Evolutionary conservation across 2,113 vertebrate species (phyloP), one percentile per base, ranked within the genome.

Genomic region (Donacobius atricapilla): DNA sequence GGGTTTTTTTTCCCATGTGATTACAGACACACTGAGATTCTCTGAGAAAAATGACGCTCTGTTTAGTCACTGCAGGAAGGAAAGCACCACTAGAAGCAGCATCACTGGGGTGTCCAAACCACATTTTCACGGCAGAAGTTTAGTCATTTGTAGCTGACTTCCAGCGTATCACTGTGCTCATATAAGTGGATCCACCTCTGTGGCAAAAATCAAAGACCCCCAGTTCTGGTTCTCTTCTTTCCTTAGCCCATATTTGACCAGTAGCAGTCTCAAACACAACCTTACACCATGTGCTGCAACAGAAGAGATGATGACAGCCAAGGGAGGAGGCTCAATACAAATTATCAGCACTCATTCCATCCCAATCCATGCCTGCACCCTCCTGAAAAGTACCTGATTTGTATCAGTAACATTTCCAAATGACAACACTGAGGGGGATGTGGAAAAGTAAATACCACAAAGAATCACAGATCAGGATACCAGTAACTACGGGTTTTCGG

Each of bases 71-170:
- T 64, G 33, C 72, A 76, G 69, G 65, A 71, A 96, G 93, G 90
- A 96, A 96, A 96, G 94, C 94, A 92, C 72, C 90, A 89, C 57
- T 75, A 80, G 40, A 78, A 71, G 40, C 69, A 89, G 83, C 31
- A 9, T 93, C 96, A 96, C 76, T 53, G 85, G 94, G 85, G 56
- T 93, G 94, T 95, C 92, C 94, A 92, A 87, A 94, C 93, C 90
- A 44, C 94, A 83, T 71, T 54, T 88, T 92, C 65, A 81, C 11
- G 76, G 69, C 44, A 90, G 70, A 87, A 84, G 61, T 68, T 93
- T 66, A 96, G 80, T 94, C 77, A 96, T 95, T 87, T 79, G 65
- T 72, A 96, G 65, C 72, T 83, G 88, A 92, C 31, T 92, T 96
- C 58, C 72, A 86, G 83, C n/a, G 53, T 47, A 68, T 81, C 7